Evolutionary conservation across 2,888 invertebrate species (phyloP).

Genomic region (Azorinus chamasolen): DNA sequence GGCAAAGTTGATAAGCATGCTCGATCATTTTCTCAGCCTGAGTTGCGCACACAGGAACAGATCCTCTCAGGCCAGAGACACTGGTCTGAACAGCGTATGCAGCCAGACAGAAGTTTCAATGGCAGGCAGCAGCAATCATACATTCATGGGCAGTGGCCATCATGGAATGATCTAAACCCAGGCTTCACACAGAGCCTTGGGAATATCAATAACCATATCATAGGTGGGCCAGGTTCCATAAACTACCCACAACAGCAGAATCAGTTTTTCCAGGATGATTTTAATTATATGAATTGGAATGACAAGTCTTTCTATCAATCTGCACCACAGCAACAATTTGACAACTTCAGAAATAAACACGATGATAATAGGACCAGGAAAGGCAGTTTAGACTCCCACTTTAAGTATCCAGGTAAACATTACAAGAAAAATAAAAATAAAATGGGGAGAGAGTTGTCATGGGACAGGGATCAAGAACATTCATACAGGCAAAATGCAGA

Average conservation of each 20-base stretch:
- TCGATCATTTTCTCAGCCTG: conserved; percentile 36
- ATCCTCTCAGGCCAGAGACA: too few relatives aligned
- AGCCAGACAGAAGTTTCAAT: too few relatives aligned
- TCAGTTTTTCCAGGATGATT: conserved; percentile 17
- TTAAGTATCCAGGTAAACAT: too few relatives aligned
- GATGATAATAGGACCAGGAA: too few relatives aligned
- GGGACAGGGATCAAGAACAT: not conserved
- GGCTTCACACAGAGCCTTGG: not conserved
- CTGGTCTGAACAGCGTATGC: too few relatives aligned
- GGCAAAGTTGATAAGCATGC: conserved; percentile 9
- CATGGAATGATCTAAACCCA: conserved; percentile 4
- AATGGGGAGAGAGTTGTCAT: too few relatives aligned
- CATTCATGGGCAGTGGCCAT: not conserved
- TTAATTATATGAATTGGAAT: conserved; percentile 44
- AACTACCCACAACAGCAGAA: not conserved
- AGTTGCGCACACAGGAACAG: not conserved
- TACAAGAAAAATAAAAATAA: too few relatives aligned
- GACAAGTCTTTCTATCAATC: conserved; percentile 8
- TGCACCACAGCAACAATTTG: too few relatives aligned
- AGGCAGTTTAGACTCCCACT: too few relatives aligned
- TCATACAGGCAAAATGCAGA: not conserved
- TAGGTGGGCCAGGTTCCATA: not conserved
- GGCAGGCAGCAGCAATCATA: too few relatives aligned
- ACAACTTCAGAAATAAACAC: too few relatives aligned
- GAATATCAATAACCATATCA: too few relatives aligned